Base-by-base conservation (phyloP, 2,888 invertebrate genomes). In the Atherix ibis region DNA sequence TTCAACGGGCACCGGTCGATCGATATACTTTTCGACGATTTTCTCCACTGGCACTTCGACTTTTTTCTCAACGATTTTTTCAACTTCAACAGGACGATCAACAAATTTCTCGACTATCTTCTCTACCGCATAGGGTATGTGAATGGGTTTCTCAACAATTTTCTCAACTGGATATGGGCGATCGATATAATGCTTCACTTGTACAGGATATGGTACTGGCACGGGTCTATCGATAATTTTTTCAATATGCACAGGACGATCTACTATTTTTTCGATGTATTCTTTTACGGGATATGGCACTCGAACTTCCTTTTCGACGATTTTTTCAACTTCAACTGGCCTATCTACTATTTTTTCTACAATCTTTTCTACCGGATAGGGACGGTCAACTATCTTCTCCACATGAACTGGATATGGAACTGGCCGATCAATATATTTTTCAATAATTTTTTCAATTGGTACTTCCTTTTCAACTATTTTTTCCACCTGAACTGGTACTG, bases 241-340 rank as follows among this genome's bases (percentile, higher is more conserved):
- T 15, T 17, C 28, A 3, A 58, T 51, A 35, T 56, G 55, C 5
- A 64, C 64, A 0, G 61, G 60, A 1, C 54, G 53, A 43, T 58
- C 56, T 1, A 62, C 48, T 25, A 51, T 47, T 38, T 48, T 47
- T 43, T 66, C 68, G 1, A 67, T 61, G 2, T 43, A 24, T 37
- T 52, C 53, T 37, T 57, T 52, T 1, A 54, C 45, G 0, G 65
- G 62, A 37, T 64, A 66, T 1, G 69, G 67, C 5, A 68, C 58
- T 2, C 64, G 56, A 1, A 71, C 64, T 2, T 69, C 66, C 43
- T 70, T 73, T 45, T 76, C 73, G 0, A 77, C 66, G 19, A 75
- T 60, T 35, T 66, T 49, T 8, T 47, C 45, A 2, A 48, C 44
- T 10, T 39, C 43, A 10, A 44, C 40, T 2, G 48, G 47, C 6